These are phyloP conservation scores for Candidula unifasciata DNA, from an alignment of 2,888 invertebrate species.

Conservation along the genomic window DNA sequence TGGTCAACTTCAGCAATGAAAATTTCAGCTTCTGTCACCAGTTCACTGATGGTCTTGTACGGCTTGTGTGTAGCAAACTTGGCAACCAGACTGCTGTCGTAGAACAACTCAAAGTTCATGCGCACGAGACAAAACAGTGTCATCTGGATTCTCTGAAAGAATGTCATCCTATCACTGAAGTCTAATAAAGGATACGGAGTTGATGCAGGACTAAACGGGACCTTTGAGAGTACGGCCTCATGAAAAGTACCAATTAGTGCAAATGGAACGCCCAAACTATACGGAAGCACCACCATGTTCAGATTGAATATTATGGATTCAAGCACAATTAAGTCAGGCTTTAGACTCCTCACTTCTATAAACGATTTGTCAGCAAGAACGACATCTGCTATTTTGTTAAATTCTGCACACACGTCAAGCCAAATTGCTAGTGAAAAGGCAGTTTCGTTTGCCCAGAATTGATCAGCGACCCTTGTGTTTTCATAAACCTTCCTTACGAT, in stretches of 20 bases:
- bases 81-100: conserved; percentile 50
- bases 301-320: conserved; percentile 47
- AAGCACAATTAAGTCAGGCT: conserved; percentile 51
- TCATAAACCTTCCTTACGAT: background rate
- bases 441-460: conserved; percentile 16
- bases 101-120: conserved; percentile 47
- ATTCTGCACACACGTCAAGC: background rate
- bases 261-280: conserved; percentile 51
- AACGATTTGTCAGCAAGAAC: conserved; percentile 38
- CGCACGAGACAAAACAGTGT: conserved; percentile 16
- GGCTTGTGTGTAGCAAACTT: conserved; percentile 56
- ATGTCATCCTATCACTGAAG: conserved; percentile 46
- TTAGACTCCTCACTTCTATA: conserved; percentile 38
- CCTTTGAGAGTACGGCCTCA: conserved; percentile 36
- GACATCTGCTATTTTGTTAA: background rate
- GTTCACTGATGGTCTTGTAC: conserved; percentile 48
- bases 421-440: background rate
- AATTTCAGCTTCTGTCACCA: conserved; percentile 49
- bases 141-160: conserved; percentile 46
- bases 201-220: conserved; percentile 52
- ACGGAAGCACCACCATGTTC: conserved; percentile 52
- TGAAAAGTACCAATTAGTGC: conserved; percentile 51
- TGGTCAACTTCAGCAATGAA: too few relatives aligned
- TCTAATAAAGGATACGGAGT: conserved; percentile 22
- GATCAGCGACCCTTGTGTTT: background rate